phyloP scores from a whole-genome alignment of 2,797 vertebrate species.

The Halcyon chelicuti region DNA sequence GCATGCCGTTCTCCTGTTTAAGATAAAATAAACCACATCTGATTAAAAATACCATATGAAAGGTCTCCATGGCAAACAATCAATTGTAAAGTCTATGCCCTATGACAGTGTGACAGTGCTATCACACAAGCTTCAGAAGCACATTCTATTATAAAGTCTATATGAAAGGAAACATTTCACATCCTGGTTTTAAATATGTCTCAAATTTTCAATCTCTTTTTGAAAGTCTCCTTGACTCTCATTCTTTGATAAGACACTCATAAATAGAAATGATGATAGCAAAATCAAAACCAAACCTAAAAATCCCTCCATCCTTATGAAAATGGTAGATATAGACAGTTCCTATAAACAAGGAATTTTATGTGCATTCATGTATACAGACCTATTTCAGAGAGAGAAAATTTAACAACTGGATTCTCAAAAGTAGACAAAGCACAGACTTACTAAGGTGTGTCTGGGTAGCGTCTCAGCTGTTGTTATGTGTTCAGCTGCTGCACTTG shows the following conservation, averaged over 20 bases:
- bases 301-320: background rate
- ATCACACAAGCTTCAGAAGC: background rate
- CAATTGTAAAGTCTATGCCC: background rate
- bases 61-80: background rate
- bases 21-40: background rate
- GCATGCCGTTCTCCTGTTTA: background rate
- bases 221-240: background rate
- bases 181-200: background rate
- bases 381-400: background rate
- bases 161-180: background rate
- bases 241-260: background rate
- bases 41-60: background rate
- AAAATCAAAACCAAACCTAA: background rate
- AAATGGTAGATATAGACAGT: background rate
- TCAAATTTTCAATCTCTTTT: background rate
- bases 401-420: background rate
- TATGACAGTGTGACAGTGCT: background rate
- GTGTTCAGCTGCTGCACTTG: background rate
- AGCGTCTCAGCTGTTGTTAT: background rate
- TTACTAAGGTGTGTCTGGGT: background rate
- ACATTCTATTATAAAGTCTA: background rate
- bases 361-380: background rate
- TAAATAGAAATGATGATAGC: accelerated
- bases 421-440: background rate
- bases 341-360: background rate